A percentile compares a stretch with the other conserved stretches of the same genome.
phyloP scores from a whole-genome alignment of 2,797 vertebrate genomes.

The Megaceryle alcyon region DNA sequence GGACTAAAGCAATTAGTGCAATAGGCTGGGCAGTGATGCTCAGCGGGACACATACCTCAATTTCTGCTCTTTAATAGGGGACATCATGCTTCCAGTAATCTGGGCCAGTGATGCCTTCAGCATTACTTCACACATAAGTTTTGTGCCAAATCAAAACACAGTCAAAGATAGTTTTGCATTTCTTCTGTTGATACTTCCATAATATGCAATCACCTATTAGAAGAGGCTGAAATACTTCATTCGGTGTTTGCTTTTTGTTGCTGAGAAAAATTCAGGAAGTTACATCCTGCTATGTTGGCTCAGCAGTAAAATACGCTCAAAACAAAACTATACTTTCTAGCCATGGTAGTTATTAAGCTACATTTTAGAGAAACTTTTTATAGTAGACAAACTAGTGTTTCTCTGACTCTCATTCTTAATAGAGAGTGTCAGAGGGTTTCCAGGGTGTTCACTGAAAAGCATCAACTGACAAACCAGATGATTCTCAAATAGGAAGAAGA shows the following conservation, averaged over 20 bases:
- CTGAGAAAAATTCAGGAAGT: background rate
- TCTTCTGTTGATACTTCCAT: background rate
- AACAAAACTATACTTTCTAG: background rate
- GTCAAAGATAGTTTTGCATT: background rate
- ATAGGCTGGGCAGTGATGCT: background rate
- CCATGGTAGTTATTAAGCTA: background rate
- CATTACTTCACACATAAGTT: background rate
- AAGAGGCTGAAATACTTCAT: background rate
- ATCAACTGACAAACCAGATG: background rate
- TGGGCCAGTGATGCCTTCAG: background rate
- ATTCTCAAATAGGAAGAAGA: background rate
- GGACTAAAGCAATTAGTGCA: background rate
- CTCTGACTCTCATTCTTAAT: background rate
- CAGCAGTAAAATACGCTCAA: background rate
- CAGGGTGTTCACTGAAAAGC: background rate
- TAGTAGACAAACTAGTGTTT: background rate
- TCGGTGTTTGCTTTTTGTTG: background rate
- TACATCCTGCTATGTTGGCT: background rate
- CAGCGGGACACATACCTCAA: background rate
- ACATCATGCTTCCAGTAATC: background rate
- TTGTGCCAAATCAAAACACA: background rate
- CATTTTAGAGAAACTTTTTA: background rate
- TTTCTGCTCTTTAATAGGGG: background rate
- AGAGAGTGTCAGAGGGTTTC: background rate
- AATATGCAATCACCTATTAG: fast-evolving